These are phyloP conservation scores for Bimastos eiseni DNA, from an alignment of 2,888 invertebrate species.

Conservation along the genomic window DNA sequence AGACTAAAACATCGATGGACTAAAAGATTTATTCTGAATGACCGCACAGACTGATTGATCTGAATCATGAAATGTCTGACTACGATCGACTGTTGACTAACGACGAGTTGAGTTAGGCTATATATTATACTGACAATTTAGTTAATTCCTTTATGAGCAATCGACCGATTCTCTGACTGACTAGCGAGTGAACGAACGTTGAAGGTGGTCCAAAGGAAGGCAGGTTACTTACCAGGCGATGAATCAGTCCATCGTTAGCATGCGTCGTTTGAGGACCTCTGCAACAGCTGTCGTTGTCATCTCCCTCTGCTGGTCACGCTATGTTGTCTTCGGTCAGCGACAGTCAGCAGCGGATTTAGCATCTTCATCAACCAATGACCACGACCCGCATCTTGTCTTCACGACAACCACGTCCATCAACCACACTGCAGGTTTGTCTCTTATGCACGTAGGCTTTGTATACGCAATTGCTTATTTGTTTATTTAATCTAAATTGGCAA, in stretches of 20 bases:
- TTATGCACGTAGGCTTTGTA: background rate
- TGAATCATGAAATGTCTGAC: background rate
- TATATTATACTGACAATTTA: too few species aligned
- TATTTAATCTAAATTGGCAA: background rate
- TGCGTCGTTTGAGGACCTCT: background rate
- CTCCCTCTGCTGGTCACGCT: background rate
- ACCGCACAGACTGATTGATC: background rate
- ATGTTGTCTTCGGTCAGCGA: background rate
- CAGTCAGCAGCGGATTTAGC: background rate
- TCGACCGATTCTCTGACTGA: background rate
- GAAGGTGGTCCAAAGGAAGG: background rate
- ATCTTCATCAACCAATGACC: background rate
- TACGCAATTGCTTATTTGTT: background rate
- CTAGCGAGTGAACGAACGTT: background rate
- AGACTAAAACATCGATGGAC: background rate
- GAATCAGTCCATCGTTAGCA: background rate
- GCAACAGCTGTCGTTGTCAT: background rate
- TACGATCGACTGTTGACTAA: too few species aligned
- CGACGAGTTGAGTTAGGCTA: too few species aligned
- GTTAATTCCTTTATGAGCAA: background rate
- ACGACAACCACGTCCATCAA: background rate
- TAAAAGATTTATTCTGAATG: background rate
- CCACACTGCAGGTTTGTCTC: background rate
- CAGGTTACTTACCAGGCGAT: background rate
- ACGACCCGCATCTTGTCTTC: background rate